These are phyloP conservation scores for Lysandra coridon DNA, from an alignment of 2,888 invertebrate species.

Conservation along the genomic window DNA sequence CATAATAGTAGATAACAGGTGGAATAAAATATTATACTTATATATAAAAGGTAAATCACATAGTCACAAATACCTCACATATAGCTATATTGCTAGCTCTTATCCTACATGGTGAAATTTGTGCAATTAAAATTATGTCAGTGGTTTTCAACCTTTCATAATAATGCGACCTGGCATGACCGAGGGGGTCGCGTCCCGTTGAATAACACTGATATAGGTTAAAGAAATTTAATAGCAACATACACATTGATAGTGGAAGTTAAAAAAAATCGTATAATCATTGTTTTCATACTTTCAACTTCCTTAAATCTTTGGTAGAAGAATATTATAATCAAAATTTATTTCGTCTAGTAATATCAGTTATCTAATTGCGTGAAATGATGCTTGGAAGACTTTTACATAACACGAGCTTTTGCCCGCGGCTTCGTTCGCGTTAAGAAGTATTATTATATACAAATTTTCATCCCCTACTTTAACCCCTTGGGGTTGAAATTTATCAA, in stretches of 20 bases:
- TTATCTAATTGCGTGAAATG: neutral
- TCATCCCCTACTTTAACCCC: too few species aligned
- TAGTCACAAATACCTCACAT: neutral
- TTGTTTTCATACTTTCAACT: neutral
- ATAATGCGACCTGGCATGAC: too few species aligned
- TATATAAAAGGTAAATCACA: neutral
- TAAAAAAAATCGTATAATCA: neutral
- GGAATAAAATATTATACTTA: too few species aligned
- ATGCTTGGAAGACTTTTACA: neutral
- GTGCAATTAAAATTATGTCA: neutral
- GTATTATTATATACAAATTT: too few species aligned
- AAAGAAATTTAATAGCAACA: neutral
- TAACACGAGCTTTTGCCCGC: neutral
- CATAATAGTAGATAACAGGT: neutral
- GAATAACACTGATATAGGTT: too few species aligned
- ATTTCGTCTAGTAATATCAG: neutral
- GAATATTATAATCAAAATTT: neutral
- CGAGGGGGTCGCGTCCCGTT: too few species aligned
- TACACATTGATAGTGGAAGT: neutral
- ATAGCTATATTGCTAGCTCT: too few species aligned
- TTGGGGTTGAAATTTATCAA: too few species aligned
- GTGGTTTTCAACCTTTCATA: too few species aligned
- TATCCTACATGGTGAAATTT: neutral
- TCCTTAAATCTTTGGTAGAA: neutral
- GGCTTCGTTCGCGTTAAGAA: too few species aligned